phyloP scores from a whole-genome alignment of 1,140 invertebrate genomes.

The Belonocnema kinseyi region DNA sequence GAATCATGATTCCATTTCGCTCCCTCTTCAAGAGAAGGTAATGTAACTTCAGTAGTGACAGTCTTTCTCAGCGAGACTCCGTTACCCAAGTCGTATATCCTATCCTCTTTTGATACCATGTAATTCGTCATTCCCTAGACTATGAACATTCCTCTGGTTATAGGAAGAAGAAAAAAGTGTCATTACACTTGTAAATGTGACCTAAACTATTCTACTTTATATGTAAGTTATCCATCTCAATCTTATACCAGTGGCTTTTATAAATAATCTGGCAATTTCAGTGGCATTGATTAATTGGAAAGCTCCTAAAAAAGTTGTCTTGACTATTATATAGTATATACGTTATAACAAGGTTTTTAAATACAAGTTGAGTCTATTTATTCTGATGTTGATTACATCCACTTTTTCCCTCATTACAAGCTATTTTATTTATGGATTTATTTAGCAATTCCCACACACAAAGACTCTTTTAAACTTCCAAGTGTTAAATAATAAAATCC shows the following conservation, averaged over 20 bases:
- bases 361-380: not conserved
- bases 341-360: not conserved
- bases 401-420: too few relatives aligned
- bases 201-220: slow-evolving; percentile 20
- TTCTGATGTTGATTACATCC: not conserved
- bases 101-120: slow-evolving; percentile 8
- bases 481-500: too few relatives aligned
- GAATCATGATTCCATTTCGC: slow-evolving; percentile 10
- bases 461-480: too few relatives aligned
- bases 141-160: slow-evolving; percentile 16
- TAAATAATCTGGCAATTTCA: slow-evolving; percentile 26
- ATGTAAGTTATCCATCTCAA: slow-evolving; percentile 24
- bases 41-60: slow-evolving; percentile 14
- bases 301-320: not conserved
- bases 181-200: slow-evolving; percentile 25
- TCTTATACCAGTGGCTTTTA: slow-evolving; percentile 16
- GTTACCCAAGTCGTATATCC: slow-evolving; percentile 10
- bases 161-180: slow-evolving; percentile 28
- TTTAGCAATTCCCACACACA: too few relatives aligned
- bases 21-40: slow-evolving; percentile 6
- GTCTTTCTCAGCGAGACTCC: slow-evolving; percentile 19
- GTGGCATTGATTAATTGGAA: slow-evolving; percentile 26
- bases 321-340: slow-evolving; percentile 13
- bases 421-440: too few relatives aligned
- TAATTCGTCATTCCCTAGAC: slow-evolving; percentile 25